These are phyloP conservation scores for Geodia barretti DNA, from an alignment of 37 sponge, comb jelly and placozoan species.

Conservation along the genomic window DNA sequence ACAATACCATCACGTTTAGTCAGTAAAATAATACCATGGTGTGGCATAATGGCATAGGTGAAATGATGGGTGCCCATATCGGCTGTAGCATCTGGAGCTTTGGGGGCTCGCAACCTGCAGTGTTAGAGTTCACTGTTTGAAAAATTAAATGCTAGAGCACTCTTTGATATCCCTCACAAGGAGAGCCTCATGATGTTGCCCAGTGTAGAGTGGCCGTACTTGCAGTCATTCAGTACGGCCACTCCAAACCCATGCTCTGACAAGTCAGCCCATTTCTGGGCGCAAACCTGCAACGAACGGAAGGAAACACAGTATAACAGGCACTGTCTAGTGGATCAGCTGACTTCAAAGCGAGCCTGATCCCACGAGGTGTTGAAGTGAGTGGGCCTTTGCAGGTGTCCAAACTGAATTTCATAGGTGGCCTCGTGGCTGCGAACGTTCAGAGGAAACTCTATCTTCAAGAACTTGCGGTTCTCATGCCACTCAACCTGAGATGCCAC, in stretches of 20 bases:
- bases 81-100: slow-evolving; percentile 75
- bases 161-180: slow-evolving; percentile 39
- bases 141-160: too few relatives aligned
- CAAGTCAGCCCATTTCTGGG: slow-evolving; percentile 78
- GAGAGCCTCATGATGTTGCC: slow-evolving; percentile 63
- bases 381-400: slow-evolving; percentile 69
- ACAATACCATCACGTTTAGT: too few relatives aligned
- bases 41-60: slow-evolving; percentile 62
- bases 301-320: background rate
- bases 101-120: slow-evolving; percentile 57
- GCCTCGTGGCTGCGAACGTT: slow-evolving; percentile 60
- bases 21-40: slow-evolving; percentile 45
- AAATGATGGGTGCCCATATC: slow-evolving; percentile 70
- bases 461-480: slow-evolving; percentile 71
- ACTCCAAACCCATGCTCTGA: slow-evolving; percentile 82
- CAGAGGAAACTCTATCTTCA: slow-evolving; percentile 81
- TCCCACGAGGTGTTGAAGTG: slow-evolving; percentile 88
- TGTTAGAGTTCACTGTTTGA: too few relatives aligned
- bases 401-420: slow-evolving; percentile 82
- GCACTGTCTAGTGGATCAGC: too few relatives aligned
- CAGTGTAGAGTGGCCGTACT: slow-evolving; percentile 70
- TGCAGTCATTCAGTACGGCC: slow-evolving; percentile 62
- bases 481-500: slow-evolving; percentile 79
- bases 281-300: slow-evolving; percentile 81
- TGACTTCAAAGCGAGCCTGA: slow-evolving; percentile 79